These are phyloP conservation scores for Chrysemys picta DNA, from an alignment of 2,113 vertebrate genomes.

Conservation along the genomic window DNA sequence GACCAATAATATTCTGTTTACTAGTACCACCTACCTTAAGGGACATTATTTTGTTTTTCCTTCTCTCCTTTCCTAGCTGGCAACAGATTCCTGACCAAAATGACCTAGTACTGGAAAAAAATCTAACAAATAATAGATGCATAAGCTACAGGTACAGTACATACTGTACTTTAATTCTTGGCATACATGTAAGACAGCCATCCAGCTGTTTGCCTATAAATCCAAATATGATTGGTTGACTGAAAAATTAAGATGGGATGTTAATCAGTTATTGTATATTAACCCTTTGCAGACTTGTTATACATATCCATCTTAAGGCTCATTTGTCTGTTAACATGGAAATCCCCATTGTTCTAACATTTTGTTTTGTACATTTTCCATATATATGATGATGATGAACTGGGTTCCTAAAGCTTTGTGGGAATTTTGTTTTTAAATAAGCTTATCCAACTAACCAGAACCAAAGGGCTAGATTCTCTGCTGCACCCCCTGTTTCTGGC, in stretches of 20 bases:
- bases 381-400: no score
- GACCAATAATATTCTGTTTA: constrained; percentile 47
- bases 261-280: not conserved
- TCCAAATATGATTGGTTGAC: not conserved
- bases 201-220: not conserved
- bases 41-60: constrained; percentile 73
- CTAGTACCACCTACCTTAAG: constrained; percentile 57
- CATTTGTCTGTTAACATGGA: no score
- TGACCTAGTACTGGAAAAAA: constrained; percentile 68
- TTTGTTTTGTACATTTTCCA: no score
- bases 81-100: constrained; percentile 69
- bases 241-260: not conserved
- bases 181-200: constrained; percentile 35
- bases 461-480: not conserved
- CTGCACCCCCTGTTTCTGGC: not conserved
- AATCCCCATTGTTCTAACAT: no score
- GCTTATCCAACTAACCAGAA: no score
- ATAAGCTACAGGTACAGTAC: constrained; percentile 71
- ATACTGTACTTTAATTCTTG: constrained; percentile 65
- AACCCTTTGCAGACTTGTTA: no score
- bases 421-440: no score
- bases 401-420: no score
- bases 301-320: no score
- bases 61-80: constrained; percentile 63
- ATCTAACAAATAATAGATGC: constrained; percentile 67